Evolutionary conservation across 1,140 invertebrate species (phyloP).

Genomic region (Portunus trituberculatus): DNA sequence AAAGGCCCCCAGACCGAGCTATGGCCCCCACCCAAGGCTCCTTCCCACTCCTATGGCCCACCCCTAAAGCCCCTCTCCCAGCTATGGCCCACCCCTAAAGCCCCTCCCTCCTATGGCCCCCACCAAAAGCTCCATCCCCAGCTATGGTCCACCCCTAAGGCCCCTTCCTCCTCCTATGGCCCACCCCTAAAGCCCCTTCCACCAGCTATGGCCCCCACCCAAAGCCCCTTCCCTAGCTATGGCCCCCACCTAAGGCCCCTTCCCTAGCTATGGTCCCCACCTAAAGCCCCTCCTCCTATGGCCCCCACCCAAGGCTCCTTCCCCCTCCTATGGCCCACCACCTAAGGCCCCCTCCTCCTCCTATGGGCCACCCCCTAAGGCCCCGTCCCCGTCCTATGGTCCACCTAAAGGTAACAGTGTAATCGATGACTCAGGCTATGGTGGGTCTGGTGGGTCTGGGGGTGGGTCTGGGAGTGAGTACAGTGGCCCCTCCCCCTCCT

Average conservation of each 20-base stretch:
- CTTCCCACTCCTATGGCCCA: neutral
- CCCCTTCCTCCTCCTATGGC: slow-evolving; percentile 14
- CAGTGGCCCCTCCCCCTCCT: neutral
- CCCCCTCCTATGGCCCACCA: slow-evolving; percentile 5
- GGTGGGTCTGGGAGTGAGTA: neutral
- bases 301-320: slow-evolving; percentile 28
- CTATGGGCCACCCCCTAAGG: slow-evolving; percentile 37
- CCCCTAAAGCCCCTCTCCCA: neutral
- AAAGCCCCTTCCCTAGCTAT: neutral
- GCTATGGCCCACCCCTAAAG: slow-evolving; percentile 3
- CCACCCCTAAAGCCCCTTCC: neutral
- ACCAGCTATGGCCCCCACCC: slow-evolving; percentile 1
- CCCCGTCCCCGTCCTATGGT: neutral
- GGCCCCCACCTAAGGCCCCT: neutral
- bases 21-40: neutral
- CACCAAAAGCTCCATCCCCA: slow-evolving; percentile 26
- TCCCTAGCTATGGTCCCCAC: slow-evolving; percentile 9
- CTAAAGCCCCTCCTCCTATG: slow-evolving; percentile 35
- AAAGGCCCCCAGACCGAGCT: slow-evolving; percentile 26
- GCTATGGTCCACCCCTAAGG: slow-evolving; percentile 30
- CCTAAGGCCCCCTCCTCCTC: neutral
- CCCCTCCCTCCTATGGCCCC: neutral
- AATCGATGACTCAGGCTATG: neutral
- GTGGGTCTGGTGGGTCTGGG: neutral
- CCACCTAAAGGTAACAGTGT: neutral